Evolutionary conservation across 2,888 invertebrate genomes (phyloP), one percentile per base, ranked within the genome.

Genomic region (Andrena praecox): DNA sequence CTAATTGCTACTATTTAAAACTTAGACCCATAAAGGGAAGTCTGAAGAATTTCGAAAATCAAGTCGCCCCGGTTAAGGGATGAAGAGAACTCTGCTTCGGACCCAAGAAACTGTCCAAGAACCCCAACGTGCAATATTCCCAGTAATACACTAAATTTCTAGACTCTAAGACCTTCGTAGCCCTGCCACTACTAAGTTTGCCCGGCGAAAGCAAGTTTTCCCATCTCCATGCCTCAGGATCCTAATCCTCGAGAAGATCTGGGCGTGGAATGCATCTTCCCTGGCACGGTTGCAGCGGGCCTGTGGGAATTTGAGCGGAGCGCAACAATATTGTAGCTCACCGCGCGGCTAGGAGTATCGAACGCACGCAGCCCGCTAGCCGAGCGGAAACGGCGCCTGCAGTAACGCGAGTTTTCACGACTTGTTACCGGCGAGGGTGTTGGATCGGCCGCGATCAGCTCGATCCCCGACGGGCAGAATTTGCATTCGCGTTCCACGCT

Each of bases 341-440:
- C 56, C 20, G 29, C 27, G n/a, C 35, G 59, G 12, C 20, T 31
- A 50, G n/a, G 24, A 24, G 27, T 54, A 73, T 54, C 10, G 35
- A 64, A 33, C n/a, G 24, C 42, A 3, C n/a, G n/a, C 1, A 3
- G 24, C 35, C 10, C 6, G 54, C n/a, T 24, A 42, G 16, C 33
- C 59, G 59, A 59, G 33, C 64, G 64, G 72, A 79, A 81, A 68
- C 56, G 24, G 33, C 67, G 68, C 64, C 82, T 2, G 27, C 35
- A 16, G 74, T 69, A 66, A 66, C 50, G 64, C 68, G 68, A 78
- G 66, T 84, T 87, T 86, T 87, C 75, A 63, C 82, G 70, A 86
- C 71, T 86, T 24, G 76, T 84, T 84, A 76, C 64, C 71, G 8
- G 33, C 56, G 27, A 24, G 12, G 52, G 8, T 29, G 67, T 7